Conservation (phyloP, 2,888 invertebrate species). For the Drosophila formosana region DNA sequence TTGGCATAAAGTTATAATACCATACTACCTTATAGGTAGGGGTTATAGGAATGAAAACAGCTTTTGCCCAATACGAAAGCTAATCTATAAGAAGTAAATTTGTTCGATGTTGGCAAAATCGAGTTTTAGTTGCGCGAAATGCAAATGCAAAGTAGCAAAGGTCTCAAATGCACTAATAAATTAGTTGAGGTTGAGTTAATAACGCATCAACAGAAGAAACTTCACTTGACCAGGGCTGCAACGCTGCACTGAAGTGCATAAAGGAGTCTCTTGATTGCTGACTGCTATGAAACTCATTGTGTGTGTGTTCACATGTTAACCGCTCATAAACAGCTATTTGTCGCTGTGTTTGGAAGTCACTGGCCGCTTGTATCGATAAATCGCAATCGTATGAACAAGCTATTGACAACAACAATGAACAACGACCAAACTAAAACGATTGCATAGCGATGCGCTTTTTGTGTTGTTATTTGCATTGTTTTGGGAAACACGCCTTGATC, state of each 20-base stretch:
- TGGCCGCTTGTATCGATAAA: conserved; percentile 19
- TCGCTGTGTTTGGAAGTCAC: neutral
- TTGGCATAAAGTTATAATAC: too few species aligned
- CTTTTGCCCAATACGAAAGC: neutral
- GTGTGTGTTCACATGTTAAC: conserved; percentile 1
- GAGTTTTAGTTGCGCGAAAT: conserved; percentile 15
- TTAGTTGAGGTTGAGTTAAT: conserved; percentile 11
- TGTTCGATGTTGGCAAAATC: conserved; percentile 8
- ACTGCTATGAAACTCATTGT: neutral
- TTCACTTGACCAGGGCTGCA: neutral
- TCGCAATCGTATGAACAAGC: conserved; percentile 33
- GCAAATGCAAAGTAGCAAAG: conserved; percentile 40
- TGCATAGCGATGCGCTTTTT: conserved; percentile 43
- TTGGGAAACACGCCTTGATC: conserved; percentile 69
- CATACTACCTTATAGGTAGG: too few species aligned
- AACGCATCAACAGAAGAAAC: neutral
- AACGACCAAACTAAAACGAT: conserved; percentile 34
- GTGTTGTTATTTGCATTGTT: conserved; percentile 58
- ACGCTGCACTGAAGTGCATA: neutral
- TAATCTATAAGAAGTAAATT: neutral
- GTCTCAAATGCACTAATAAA: conserved; percentile 28
- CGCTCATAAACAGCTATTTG: conserved; percentile 11
- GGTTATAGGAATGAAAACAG: neutral
- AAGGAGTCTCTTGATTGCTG: neutral
- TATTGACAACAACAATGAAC: conserved; percentile 10